A percentile compares a stretch with the other conserved stretches of the same genome.
phyloP scores from a whole-genome alignment of 1,140 invertebrate genomes.

The Drosophila lini region DNA sequence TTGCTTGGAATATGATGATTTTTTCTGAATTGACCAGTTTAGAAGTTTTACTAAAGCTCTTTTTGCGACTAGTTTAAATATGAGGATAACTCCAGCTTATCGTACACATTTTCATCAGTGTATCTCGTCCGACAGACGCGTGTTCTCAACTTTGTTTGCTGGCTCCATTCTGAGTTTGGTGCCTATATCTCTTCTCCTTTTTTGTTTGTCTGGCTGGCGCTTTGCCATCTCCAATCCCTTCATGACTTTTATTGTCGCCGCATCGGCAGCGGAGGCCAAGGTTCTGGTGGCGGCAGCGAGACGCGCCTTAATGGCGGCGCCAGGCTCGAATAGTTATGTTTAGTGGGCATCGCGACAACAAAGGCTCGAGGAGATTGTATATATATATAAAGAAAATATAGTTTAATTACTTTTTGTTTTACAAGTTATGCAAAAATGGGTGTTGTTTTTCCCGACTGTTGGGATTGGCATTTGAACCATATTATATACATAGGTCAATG shows the following conservation, averaged over 20 bases:
- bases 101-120: background rate
- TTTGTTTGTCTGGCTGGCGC: slow-evolving; percentile 58
- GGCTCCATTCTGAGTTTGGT: slow-evolving; percentile 35
- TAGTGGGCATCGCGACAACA: slow-evolving; percentile 32
- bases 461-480: background rate
- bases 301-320: slow-evolving; percentile 75
- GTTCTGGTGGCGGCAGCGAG: slow-evolving; percentile 70
- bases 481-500: slow-evolving; percentile 33
- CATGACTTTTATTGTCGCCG: slow-evolving; percentile 58
- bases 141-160: slow-evolving; percentile 37
- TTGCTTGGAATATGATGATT: background rate
- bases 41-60: background rate
- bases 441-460: slow-evolving; percentile 15
- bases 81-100: background rate
- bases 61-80: background rate
- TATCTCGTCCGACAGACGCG: slow-evolving; percentile 10
- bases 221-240: slow-evolving; percentile 59
- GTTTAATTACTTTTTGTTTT: slow-evolving; percentile 26
- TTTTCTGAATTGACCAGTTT: background rate
- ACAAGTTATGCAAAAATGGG: slow-evolving; percentile 18
- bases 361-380: slow-evolving; percentile 18
- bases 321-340: slow-evolving; percentile 67
- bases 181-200: slow-evolving; percentile 18
- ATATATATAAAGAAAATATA: slow-evolving; percentile 19
- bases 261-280: slow-evolving; percentile 64